Percentiles rank a stretch among this genome's conserved stretches.
Conservation (phyloP, 2,888 invertebrate genomes). For the Diogma glabrata region DNA sequence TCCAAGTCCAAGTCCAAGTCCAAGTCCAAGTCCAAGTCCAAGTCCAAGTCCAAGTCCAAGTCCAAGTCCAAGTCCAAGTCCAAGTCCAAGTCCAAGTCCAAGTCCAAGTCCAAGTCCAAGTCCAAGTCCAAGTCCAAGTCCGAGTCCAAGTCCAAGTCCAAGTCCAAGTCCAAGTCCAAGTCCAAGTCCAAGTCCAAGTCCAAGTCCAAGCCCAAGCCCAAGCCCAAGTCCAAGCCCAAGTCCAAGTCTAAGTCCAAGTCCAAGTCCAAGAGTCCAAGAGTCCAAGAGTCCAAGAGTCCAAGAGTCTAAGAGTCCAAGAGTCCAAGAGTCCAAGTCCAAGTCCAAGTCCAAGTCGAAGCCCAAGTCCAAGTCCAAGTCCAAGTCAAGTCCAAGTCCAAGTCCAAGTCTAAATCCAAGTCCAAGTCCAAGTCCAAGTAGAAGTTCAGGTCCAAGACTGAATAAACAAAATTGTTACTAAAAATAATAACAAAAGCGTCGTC, state of each 20-base stretch:
- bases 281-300: too few relatives aligned
- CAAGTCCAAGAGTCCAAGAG: too few relatives aligned
- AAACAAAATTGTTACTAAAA: too few relatives aligned
- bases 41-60: constrained; percentile 13
- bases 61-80: constrained; percentile 13
- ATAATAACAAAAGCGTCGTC: too few relatives aligned
- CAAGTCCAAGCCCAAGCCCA: constrained; percentile 14
- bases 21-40: constrained; percentile 13
- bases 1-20: constrained; percentile 13
- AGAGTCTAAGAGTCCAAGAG: too few relatives aligned
- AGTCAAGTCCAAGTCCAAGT: too few relatives aligned
- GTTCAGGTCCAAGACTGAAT: too few relatives aligned
- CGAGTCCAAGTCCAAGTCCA: constrained; percentile 13
- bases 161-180: constrained; percentile 12
- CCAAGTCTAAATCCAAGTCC: too few relatives aligned
- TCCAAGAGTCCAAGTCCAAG: too few relatives aligned
- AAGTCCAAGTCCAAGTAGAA: constrained; percentile 11
- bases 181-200: constrained; percentile 12
- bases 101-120: constrained; percentile 14
- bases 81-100: constrained; percentile 14
- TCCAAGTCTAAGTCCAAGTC: constrained; percentile 13
- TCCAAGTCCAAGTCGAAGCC: too few relatives aligned
- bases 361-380: too few relatives aligned
- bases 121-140: constrained; percentile 14
- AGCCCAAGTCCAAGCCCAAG: constrained; percentile 14